Conservation (phyloP, 2,113 vertebrate species). For the Chunga burmeisteri region DNA sequence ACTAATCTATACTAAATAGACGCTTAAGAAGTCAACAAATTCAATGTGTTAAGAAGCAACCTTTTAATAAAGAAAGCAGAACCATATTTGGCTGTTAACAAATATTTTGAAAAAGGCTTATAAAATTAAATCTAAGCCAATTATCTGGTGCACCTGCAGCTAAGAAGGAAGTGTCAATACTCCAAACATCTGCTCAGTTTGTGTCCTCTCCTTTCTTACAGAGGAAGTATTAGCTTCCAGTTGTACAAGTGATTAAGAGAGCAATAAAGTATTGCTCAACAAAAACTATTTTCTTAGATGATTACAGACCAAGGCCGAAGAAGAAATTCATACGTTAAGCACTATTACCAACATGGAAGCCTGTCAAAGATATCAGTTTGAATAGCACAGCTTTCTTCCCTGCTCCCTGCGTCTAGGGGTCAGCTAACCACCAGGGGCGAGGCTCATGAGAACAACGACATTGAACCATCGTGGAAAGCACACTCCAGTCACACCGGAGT, state of each 20-base stretch:
- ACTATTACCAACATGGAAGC: slow-evolving; percentile 42
- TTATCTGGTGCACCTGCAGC: slow-evolving; percentile 60
- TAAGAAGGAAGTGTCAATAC: slow-evolving; percentile 69
- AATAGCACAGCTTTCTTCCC: slow-evolving; percentile 4
- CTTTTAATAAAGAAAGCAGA: slow-evolving; percentile 58
- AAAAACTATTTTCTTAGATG: slow-evolving; percentile 40
- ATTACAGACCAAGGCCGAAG: slow-evolving; percentile 56
- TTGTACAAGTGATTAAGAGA: slow-evolving; percentile 59
- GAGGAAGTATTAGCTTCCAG: slow-evolving; percentile 66
- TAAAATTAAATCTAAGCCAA: slow-evolving; percentile 33
- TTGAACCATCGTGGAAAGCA: not conserved
- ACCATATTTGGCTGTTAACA: slow-evolving; percentile 41
- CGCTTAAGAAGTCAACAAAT: slow-evolving; percentile 18
- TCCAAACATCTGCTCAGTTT: slow-evolving; percentile 70
- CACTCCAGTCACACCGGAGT: slow-evolving; percentile 72
- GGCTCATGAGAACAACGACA: not conserved
- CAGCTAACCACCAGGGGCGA: not conserved
- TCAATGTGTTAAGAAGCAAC: slow-evolving; percentile 18
- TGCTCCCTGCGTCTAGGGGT: not conserved
- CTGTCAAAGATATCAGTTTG: not conserved
- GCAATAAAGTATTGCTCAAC: slow-evolving; percentile 55
- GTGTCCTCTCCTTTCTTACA: slow-evolving; percentile 62
- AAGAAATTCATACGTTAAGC: slow-evolving; percentile 47
- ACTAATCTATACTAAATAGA: not conserved
- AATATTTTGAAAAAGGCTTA: slow-evolving; percentile 50